Base-by-base conservation (phyloP, 2,113 vertebrate genomes). In the Oriolus oriolus region DNA sequence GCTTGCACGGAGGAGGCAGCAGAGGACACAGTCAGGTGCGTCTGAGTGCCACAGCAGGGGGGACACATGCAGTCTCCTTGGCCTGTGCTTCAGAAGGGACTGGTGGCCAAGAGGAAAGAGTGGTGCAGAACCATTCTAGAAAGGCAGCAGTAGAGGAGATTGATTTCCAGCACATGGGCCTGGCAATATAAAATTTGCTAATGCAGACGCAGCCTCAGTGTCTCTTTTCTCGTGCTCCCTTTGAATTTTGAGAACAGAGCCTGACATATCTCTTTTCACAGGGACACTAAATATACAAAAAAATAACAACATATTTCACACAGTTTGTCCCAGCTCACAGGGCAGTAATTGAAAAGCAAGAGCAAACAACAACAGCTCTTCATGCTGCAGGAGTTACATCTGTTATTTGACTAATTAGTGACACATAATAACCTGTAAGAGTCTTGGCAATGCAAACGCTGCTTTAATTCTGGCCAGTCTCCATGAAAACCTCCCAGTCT, bases 401-500 rank as follows among this genome's bases (percentile, higher is more conserved):
- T 94, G 63, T 71, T 93, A 71, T 82, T 91, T 73, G 41, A 73
- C 49, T 89, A 78, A 92, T 84, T 64, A 84, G 44, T 65, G 65
- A 71, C 44, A 74, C 30, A 23, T 17, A 84, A 20, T 50, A 79
- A 71, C 49, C 60, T 2, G 0, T 50, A 81, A 79, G 52, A 75
- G 28, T 20, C 20, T 50, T 79, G 44, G 28, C 28, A 60, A 54
- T 54, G 41, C 7, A 64, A 57, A 88, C 84, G 26, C 7, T 75
- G 39, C 10, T 71, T 93, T 95, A 37, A 41, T 91, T 92, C 35
- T 89, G 80, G 26, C 42, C 42, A 24, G 5, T 27, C 2, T 82
- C 49, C 33, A 49, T 5, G 7, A 41, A 84, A 84, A 49, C 1
- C 20, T 44, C 69, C 35, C 27, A 41, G 0, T 35, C 10, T 68